Conservation (phyloP, 37 sponge, comb jelly and placozoan genomes). For the Chondrosia reniformis region DNA sequence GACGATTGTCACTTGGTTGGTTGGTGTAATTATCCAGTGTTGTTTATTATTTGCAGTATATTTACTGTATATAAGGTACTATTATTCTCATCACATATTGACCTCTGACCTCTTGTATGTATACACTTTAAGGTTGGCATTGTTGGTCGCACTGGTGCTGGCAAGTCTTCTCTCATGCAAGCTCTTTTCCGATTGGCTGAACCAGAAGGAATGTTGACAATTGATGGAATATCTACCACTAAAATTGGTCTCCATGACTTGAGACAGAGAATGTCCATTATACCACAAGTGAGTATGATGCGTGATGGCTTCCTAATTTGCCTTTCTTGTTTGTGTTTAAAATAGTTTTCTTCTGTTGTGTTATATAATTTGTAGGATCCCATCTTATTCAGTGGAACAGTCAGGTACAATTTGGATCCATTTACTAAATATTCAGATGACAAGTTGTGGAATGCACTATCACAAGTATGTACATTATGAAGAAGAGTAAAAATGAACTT, state of each 20-base stretch:
- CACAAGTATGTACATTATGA: too few species aligned
- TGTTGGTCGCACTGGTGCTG: slow-evolving; percentile 93
- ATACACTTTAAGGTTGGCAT: slow-evolving; percentile 67
- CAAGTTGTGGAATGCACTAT: slow-evolving; percentile 76
- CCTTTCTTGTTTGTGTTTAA: not conserved
- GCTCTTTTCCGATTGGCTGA: slow-evolving; percentile 86
- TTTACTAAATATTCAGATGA: slow-evolving; percentile 63
- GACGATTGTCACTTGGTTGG: too few species aligned
- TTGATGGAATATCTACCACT: slow-evolving; percentile 72
- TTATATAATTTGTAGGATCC: slow-evolving; percentile 58
- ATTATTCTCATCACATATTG: too few species aligned
- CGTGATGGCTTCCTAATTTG: not conserved
- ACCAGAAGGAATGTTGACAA: slow-evolving; percentile 65
- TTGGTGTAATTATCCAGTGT: too few species aligned
- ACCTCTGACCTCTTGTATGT: not conserved
- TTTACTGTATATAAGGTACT: too few species aligned
- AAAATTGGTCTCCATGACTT: slow-evolving; percentile 79
- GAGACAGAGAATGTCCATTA: slow-evolving; percentile 75
- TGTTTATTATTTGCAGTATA: too few species aligned
- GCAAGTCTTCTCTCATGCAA: slow-evolving; percentile 82
- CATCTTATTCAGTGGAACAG: slow-evolving; percentile 85
- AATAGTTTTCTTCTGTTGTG: not conserved
- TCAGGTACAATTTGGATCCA: slow-evolving; percentile 89
- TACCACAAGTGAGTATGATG: slow-evolving; percentile 65
- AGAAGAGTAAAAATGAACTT: too few species aligned